Base-by-base conservation (phyloP, 2,113 vertebrate genomes). In the Calidris pygmaea region DNA sequence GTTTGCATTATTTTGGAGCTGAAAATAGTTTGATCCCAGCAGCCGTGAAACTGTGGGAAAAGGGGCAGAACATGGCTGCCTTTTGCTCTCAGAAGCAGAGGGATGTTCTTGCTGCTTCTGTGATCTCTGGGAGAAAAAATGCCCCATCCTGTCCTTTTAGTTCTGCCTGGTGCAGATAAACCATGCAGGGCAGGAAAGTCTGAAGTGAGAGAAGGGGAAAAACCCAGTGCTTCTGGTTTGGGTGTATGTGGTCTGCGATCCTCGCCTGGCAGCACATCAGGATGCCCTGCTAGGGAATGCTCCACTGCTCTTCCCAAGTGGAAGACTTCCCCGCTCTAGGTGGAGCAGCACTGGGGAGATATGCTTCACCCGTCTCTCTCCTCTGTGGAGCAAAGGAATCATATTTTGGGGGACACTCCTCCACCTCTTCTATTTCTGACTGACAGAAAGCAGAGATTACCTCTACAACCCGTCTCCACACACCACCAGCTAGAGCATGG, bases 241-340 rank as follows among this genome's bases (percentile, higher is more conserved):
- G 14, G 20, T 3, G 3, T 22, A 5, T 1, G 8, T 14, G 4
- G 7, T 71, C 35, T 85, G 37, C 18, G 11, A 21, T 29, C 35
- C 71, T 83, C 0, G 2, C 24, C 39, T 32, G 39, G 47, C 4
- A 68, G 34, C 7, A 27, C 27, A 62, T 50, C 29, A 81, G 66
- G 22, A 18, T 55, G 52, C 14, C 22, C 24, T 1, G 1, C 10
- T 7, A 9, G 14, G 30, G 37, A 67, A 19, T 2, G 3, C 13
- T 23, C 13, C 27, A 24, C 8, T 62, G 35, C 39, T 45, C 50
- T 65, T 75, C 56, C 32, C 37, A 73, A 35, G 32, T 0, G 73
- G 37, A 78, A 71, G 6, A 47, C 2, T 41, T 80, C 12, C 9
- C 9, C 8, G 1, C 4, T 70, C 22, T 15, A 56, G 41, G 10